Conservation (phyloP, 2,113 vertebrate species). For the Carassius gibelio region DNA sequence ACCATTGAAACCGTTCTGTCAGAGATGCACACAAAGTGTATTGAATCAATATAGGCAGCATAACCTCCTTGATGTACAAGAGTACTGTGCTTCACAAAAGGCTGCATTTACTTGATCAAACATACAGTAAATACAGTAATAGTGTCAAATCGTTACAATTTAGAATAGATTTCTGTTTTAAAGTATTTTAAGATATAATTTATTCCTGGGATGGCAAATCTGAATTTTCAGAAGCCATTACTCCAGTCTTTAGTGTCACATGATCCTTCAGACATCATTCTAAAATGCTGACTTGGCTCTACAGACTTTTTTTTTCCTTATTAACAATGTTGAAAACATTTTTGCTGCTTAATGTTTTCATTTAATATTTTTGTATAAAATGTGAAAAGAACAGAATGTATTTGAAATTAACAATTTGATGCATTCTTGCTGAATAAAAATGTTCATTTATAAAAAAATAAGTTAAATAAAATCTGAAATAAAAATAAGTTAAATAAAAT, state of each 20-base stretch:
- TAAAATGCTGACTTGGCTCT: neutral
- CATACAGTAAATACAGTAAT: neutral
- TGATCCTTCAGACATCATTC: neutral
- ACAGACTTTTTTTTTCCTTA: neutral
- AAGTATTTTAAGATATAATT: neutral
- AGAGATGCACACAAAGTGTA: slow-evolving; percentile 51
- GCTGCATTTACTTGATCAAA: neutral
- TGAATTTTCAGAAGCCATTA: neutral
- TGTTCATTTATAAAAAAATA: neutral
- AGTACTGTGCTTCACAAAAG: neutral
- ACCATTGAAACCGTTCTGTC: slow-evolving; percentile 87
- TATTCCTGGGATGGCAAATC: neutral
- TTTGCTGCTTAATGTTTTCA: neutral
- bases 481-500: neutral
- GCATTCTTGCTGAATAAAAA: neutral
- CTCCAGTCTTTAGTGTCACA: neutral
- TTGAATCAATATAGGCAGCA: neutral
- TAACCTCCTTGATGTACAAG: neutral
- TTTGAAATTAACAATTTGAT: neutral
- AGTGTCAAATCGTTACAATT: neutral
- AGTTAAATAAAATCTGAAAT: neutral
- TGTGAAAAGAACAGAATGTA: neutral
- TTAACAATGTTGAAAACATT: neutral
- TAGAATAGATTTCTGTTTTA: neutral
- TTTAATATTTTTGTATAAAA: neutral